Base-by-base conservation (phyloP, 2,888 invertebrate species). In the Tholera decimalis region DNA sequence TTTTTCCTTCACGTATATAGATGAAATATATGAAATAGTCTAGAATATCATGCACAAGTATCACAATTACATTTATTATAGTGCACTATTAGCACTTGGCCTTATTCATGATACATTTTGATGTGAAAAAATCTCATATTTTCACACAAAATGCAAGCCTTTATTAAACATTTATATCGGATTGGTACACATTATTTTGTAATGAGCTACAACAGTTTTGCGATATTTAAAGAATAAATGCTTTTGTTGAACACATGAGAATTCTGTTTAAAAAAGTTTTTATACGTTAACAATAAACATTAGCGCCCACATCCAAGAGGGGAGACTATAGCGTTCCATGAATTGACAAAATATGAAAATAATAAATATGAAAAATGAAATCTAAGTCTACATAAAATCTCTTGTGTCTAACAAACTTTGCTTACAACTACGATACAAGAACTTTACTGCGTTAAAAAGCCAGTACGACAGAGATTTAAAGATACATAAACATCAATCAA, bases 61-160 rank as follows among this genome's bases (percentile, higher is more conserved):
- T 15, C 13, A 68, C 69, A 64, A 33, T 28, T 35, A 50, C 1
- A 8, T 55, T 43, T 18, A 53, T 54, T 73, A 22, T 59, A 30
- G 53, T 47, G 15, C 26, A 46, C 46, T 30, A 44, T 44, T 57
- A 55, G 47, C 35, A 60, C 69, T 80, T 73, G 62, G 47, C 76
- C 61, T 44, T 44, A 63, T 66, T 62, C 41, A 20, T 49, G 8
- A 56, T 66, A 11, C 46, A 65, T 57, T 65, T 51, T 57, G 66
- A 44, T 63, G 55, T 62, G 58, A 73, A 66, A 30, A 51, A 67
- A 67, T 47, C 55, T 43, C 2, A 65, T 55, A 63, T 73, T 50
- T 79, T 78, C 81, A 65, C 79, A 79, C 81, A 54, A 70, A 66
- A 55, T 37, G 50, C 18, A 20, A 39, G 63, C 41, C 58, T 67